Evolutionary conservation across 30 jellyfish, hydroid and myxozoan species (phyloP).

Genomic region (Pelagia noctiluca): DNA sequence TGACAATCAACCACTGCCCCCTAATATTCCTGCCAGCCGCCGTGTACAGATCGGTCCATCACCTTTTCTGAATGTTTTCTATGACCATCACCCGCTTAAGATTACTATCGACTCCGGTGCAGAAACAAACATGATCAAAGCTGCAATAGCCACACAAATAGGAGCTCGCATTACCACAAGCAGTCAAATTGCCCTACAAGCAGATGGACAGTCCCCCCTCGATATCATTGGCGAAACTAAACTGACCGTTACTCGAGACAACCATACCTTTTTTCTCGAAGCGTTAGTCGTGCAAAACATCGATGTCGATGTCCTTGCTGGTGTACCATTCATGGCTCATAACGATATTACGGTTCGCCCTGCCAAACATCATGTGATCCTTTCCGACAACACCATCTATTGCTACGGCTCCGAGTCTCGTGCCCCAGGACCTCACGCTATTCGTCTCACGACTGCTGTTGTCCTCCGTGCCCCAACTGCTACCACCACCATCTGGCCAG

Average conservation of each 20-base stretch:
- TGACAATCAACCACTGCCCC: neutral
- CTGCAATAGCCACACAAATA: neutral
- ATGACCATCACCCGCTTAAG: neutral
- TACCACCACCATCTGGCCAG: neutral
- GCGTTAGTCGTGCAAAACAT: constrained; percentile 14
- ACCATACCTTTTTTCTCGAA: neutral
- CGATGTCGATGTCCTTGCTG: constrained; percentile 16
- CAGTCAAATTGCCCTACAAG: neutral
- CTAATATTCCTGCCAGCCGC: neutral
- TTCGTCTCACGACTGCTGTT: neutral
- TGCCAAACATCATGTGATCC: neutral
- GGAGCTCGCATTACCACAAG: constrained; percentile 1
- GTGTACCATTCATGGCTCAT: constrained; percentile 17
- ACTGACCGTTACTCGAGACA: neutral
- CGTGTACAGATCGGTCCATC: constrained; percentile 20
- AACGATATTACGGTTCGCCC: constrained; percentile 21
- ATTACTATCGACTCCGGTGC: constrained; percentile 21
- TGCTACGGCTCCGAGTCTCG: neutral
- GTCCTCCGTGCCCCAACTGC: neutral
- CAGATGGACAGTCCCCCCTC: neutral
- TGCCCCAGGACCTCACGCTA: neutral
- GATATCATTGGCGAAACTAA: constrained; percentile 10
- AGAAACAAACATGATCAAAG: constrained; percentile 10
- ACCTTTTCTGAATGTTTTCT: constrained; percentile 15
- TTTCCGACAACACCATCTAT: neutral